Evolutionary conservation across 1,140 invertebrate species (phyloP), one percentile per base, ranked within the genome.

Genomic region (Triops cancriformis): DNA sequence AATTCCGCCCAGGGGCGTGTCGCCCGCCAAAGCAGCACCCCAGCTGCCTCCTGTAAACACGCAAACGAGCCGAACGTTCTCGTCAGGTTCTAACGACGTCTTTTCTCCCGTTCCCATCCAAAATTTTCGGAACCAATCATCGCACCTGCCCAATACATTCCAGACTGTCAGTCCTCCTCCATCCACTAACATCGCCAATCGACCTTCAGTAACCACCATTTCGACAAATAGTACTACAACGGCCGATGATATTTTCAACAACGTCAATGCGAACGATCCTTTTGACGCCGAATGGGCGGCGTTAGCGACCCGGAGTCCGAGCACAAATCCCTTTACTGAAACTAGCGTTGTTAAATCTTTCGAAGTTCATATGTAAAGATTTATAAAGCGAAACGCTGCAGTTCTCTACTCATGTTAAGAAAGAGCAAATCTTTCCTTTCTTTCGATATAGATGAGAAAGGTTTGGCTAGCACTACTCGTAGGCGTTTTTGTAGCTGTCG

Each of bases 241-340:
- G 79, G 77, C 79, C 77, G 23, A 77, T 77, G 31, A 78, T 79
- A 72, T 64, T 64, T 23, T 64, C 51, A 73, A 82, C 79, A 80
- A 83, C 80, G 74, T 80, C 74, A 81, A 79, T 43, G 78, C 80
- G 31, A 81, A 81, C 41, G 93, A 96, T 86, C 93, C 93, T 0
- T 95, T 95, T 82, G 92, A 95, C 83, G 92, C 92, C 7, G 93
- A 94, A 82, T 95, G 94, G 93, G 92, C 91, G 1, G 90, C 90
- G 27, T 83, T 86, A 72, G 83, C 84, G 43, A 82, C 83, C 41
- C 80, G 82, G 26, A 82, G 82, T 73, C 80, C 80, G 31, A 82
- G 80, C 76, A 84, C 84, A n/a, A 88, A 87, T 80, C 86, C 87
- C 4, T 88, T 87, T 80, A 81, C 80, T 79, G 84, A 82, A 73